Percentiles rank a stretch among this genome's conserved stretches.
Conservation (phyloP, 2,797 vertebrate species). For the Chrosomus eos region DNA sequence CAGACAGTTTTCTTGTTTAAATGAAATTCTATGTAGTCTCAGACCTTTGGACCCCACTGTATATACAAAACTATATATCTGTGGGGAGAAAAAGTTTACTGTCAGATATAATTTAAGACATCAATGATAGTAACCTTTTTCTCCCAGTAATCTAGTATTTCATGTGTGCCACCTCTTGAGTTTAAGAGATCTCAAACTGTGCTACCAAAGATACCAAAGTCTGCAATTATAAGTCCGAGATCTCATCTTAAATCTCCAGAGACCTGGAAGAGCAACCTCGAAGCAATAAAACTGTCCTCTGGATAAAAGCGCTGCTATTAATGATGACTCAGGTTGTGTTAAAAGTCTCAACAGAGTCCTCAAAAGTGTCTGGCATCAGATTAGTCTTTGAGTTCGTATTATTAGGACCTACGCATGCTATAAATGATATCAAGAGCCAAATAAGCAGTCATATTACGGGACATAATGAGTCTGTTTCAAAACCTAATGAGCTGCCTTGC, state of each 20-base stretch:
- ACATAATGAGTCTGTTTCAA: neutral
- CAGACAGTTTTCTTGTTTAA: neutral
- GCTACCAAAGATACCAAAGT: neutral
- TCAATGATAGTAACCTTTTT: neutral
- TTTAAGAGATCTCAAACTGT: neutral
- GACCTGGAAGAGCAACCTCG: neutral
- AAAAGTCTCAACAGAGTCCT: neutral
- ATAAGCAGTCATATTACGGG: neutral
- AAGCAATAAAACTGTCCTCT: conserved; percentile 21
- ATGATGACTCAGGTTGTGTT: neutral
- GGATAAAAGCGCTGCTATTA: neutral
- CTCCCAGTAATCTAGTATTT: neutral
- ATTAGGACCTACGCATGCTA: conserved; percentile 12
- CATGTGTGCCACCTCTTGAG: neutral
- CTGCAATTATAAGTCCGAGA: too few relatives aligned
- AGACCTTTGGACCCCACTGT: too few relatives aligned
- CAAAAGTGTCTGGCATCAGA: neutral
- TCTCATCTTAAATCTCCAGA: neutral
- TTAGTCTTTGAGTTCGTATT: conserved; percentile 16
- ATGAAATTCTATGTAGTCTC: too few relatives aligned
- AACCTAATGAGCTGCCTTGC: neutral
- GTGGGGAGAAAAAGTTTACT: neutral
- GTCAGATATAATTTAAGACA: neutral
- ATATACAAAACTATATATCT: neutral
- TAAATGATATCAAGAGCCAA: conserved; percentile 7